Conservation (phyloP, 2,888 invertebrate species). For the Oegoconia quadripuncta region DNA sequence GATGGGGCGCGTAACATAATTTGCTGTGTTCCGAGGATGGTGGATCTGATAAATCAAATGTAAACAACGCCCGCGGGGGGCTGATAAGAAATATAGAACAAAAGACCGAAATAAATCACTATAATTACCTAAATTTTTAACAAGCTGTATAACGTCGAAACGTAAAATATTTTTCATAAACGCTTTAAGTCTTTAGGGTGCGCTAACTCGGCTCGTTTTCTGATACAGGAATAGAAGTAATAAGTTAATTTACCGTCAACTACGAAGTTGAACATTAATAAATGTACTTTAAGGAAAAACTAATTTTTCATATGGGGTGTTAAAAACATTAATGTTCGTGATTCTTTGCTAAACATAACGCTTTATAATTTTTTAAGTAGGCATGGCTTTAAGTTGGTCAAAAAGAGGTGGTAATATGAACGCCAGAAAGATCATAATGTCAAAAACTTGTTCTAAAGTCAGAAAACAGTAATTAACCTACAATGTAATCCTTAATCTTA, state of each 20-base stretch:
- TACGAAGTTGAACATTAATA: no score
- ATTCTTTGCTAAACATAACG: no score
- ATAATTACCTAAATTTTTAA: conserved; percentile 26
- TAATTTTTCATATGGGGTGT: no score
- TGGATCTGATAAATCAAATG: conserved; percentile 52
- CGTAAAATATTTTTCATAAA: not conserved
- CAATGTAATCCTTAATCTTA: conserved; percentile 7
- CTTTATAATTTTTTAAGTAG: no score
- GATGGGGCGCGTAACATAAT: conserved; percentile 49
- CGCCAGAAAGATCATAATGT: not conserved
- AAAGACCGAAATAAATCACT: conserved; percentile 29
- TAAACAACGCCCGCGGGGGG: conserved; percentile 42
- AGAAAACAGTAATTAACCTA: conserved; percentile 6
- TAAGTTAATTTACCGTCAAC: no score
- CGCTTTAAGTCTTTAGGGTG: no score
- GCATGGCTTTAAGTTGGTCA: no score
- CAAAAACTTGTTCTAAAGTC: not conserved
- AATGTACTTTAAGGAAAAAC: no score
- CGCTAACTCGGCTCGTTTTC: not conserved
- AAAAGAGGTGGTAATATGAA: no score
- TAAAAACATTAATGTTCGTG: no score
- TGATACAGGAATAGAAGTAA: no score
- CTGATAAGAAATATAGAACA: conserved; percentile 37
- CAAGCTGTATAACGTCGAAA: conserved; percentile 7
- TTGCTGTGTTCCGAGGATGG: conserved; percentile 43